Percentiles rank a stretch among this genome's conserved stretches.
Evolutionary conservation across 2,888 invertebrate genomes (phyloP).

Genomic region (Tetragonula carbonaria): DNA sequence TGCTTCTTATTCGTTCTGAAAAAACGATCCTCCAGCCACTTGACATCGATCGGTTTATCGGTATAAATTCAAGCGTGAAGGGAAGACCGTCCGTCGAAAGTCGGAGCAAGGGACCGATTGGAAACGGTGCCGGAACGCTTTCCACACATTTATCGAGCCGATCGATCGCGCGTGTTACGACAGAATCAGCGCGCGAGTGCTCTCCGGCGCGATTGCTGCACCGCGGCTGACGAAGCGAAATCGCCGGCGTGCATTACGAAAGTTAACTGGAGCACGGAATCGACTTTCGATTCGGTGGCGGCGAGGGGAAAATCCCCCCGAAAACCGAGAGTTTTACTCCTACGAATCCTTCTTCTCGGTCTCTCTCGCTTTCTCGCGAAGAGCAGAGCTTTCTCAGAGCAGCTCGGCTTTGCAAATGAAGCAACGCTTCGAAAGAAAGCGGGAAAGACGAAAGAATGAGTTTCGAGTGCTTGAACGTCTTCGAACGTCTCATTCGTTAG

Average conservation of each 20-base stretch:
- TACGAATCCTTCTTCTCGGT: neutral
- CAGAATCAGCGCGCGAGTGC: constrained; percentile 46
- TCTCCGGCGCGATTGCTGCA: constrained; percentile 48
- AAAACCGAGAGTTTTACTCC: constrained; percentile 55
- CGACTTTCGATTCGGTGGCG: constrained; percentile 72
- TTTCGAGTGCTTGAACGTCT: no score
- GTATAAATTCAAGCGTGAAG: neutral
- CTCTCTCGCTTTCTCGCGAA: no score
- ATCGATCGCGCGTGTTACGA: constrained; percentile 56
- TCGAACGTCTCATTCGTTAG: no score
- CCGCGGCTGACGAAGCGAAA: constrained; percentile 63
- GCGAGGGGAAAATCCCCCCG: constrained; percentile 27
- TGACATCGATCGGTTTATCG: no score
- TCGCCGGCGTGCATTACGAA: constrained; percentile 69
- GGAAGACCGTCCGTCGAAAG: neutral
- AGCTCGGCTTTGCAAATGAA: no score
- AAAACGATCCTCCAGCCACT: no score
- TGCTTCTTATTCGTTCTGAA: no score
- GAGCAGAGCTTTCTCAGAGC: no score
- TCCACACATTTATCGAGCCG: constrained; percentile 55
- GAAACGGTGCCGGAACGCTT: constrained; percentile 31
- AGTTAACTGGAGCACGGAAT: constrained; percentile 75
- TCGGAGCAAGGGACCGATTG: neutral
- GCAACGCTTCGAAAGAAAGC: neutral
- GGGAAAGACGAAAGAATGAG: neutral